These are phyloP conservation scores for Hiodon alosoides DNA, from an alignment of 2,113 vertebrate species.

Conservation along the genomic window DNA sequence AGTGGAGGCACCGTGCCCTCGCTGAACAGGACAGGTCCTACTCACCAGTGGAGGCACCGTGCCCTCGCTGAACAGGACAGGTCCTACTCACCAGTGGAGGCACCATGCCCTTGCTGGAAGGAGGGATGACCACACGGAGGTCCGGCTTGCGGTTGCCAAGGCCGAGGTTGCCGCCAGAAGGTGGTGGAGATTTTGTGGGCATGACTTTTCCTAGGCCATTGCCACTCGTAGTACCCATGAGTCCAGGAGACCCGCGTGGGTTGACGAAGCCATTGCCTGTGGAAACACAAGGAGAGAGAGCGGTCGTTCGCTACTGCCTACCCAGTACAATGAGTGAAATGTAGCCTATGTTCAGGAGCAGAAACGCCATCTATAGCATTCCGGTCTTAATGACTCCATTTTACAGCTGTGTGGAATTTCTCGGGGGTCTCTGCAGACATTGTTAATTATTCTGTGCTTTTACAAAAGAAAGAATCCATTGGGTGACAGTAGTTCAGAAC, in stretches of 20 bases:
- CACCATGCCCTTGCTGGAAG: conserved; percentile 85
- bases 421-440: neutral
- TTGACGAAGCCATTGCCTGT: conserved; percentile 84
- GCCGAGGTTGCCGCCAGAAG: conserved; percentile 67
- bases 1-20: too few species aligned
- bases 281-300: conserved; percentile 16
- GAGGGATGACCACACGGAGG: conserved; percentile 86
- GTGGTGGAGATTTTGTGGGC: conserved; percentile 78
- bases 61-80: too few species aligned
- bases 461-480: too few species aligned
- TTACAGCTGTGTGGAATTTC: neutral
- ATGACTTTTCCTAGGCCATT: conserved; percentile 75
- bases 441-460: too few species aligned
- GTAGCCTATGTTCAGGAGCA: too few species aligned
- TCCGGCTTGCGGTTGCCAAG: conserved; percentile 78
- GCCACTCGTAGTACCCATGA: conserved; percentile 65
- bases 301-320: neutral
- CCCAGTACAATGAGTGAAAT: neutral
- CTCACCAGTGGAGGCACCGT: too few species aligned
- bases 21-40: too few species aligned
- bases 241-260: conserved; percentile 69
- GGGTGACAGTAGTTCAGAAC: neutral
- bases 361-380: neutral
- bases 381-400: neutral
- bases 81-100: conserved; percentile 69